Base-by-base conservation (phyloP, 2,888 invertebrate species). In the Oscheius sp. region DNA sequence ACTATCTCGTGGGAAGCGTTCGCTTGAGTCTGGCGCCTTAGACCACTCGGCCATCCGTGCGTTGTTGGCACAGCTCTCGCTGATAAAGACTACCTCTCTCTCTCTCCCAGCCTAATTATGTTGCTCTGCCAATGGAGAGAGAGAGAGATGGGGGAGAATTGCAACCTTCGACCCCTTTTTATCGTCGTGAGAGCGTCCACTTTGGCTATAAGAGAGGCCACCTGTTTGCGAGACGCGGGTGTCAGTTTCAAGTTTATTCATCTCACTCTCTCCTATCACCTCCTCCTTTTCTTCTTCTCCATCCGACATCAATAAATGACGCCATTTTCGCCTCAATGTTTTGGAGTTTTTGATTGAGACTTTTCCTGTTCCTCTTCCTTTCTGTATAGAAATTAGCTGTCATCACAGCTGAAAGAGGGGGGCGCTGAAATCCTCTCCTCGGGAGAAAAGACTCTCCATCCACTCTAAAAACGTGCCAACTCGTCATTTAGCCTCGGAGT, bases 1-100 rank as follows among this genome's bases (percentile, higher is more conserved):
- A n/a, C n/a, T n/a, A n/a, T n/a, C 58, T 57, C 37, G 31, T 17
- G 33, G 58, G 17, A 57, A 57, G 58, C 37, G n/a, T n/a, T n/a
- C 39, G 33, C 87, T 87, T 87, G 87, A 87, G 87, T 87, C 87
- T 87, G 87, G 87, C 87, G 87, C 87, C 87, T 87, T 87, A 87
- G 87, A 87, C 87, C 87, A 81, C 86, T 86, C 86, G 86, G 86
- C 86, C 86, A 85, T 80, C 83, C 81, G 74, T 78, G 79, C 79
- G n/a, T n/a, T n/a, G n/a, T n/a, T n/a, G n/a, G n/a, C n/a, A n/a
- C n/a, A n/a, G n/a, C n/a, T n/a, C n/a, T n/a, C n/a, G n/a, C n/a
- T n/a, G n/a, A n/a, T n/a, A n/a, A n/a, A n/a, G n/a, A n/a, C n/a
- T n/a, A n/a, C n/a, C 37, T 15, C 37, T 37, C 37, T 10, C 37